Base-by-base conservation (phyloP, 2,113 vertebrate species). In the Tychaedon coryphoeus region DNA sequence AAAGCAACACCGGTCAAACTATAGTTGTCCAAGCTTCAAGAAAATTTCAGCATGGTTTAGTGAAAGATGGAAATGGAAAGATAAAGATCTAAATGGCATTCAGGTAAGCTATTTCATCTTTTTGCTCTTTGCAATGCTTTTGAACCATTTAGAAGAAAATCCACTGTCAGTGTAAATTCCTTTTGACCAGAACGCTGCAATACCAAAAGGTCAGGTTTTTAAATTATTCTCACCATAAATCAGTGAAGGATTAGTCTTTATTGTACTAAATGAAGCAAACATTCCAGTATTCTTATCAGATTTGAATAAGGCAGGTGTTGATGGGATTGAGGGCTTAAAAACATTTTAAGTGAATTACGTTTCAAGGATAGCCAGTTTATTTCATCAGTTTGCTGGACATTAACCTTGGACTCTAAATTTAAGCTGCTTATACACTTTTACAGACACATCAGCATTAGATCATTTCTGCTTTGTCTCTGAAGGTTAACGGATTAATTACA, bases 241-340 rank as follows among this genome's bases (percentile, higher is more conserved):
- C 53, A 91, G 19, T 53, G 38, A 7, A 82, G 40, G 45, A 61
- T 67, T 91, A 69, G 14, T 90, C 50, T 93, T 92, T 67, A 29
- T 82, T 45, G 71, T 45, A 60, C 15, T 61, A 89, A 94, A 76
- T 87, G 8, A 79, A 91, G 36, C 42, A 36, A 86, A 84, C 26
- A 25, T 69, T 91, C 38, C 24, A 51, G 19, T 10, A 50, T 70
- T 75, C 84, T 78, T 61, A 85, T 76, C 72, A 45, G 40, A 36
- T 93, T 89, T 90, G 56, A 89, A 79, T 66, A 88, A 71, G n/a
- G 82, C 73, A 78, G 56, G 74, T 82, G 67, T 38, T 94, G 87
- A 79, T 43, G 38, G 54, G 92, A 90, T 81, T 88, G 66, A 90
- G 33, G 31, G 42, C 18, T 95, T 73, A 71, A 93, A 76, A 71